Base-by-base conservation (phyloP, 2,113 vertebrate genomes). In the Noturus placidus region DNA sequence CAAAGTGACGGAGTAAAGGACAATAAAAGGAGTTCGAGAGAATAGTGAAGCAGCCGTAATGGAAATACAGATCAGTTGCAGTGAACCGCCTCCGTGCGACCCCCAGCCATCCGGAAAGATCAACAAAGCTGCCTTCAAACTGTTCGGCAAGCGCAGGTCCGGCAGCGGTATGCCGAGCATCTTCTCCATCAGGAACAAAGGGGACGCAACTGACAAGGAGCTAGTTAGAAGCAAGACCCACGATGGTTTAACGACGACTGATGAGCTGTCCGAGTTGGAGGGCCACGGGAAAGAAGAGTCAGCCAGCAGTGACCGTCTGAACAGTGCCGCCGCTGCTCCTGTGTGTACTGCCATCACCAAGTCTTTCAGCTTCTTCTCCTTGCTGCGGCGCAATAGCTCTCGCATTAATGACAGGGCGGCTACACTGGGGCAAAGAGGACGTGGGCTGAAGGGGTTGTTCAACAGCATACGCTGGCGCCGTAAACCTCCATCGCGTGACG, bases 111-210 rank as follows among this genome's bases (percentile, higher is more conserved):
- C 98, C 57, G 97, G 97, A 90, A 98, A 94, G 96, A 97, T 99
- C 91, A 99, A 97, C 95, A 99, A 96, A 94, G 97, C 98, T 5
- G 97, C 98, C 84, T 98, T 99, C 94, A 99, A 99, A 94, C 94
- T 99, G 91, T 99, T 99, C 88, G 96, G 96, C 92, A 97, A 96
- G 91, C 96, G 97, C 82, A 96, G 95, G 92, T 93, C 97, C 4
- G 96, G 96, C 92, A 93, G 94, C 15, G 94, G 96, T 89, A 95
- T 99, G 96, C 96, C 97, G 80, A 96, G 96, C 95, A 97, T 99
- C 93, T 99, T 99, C 91, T 97, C 97, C 90, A 95, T 99, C 93
- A 95, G 95, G 93, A 96, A 96, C 96, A 97, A 97, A 96, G 97
- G 95, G 86, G 95, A 96, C 7, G 93, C 92, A 89, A 89, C 93